Evolutionary conservation across 1,140 invertebrate genomes (phyloP).

Genomic region (Sinonovacula constricta): DNA sequence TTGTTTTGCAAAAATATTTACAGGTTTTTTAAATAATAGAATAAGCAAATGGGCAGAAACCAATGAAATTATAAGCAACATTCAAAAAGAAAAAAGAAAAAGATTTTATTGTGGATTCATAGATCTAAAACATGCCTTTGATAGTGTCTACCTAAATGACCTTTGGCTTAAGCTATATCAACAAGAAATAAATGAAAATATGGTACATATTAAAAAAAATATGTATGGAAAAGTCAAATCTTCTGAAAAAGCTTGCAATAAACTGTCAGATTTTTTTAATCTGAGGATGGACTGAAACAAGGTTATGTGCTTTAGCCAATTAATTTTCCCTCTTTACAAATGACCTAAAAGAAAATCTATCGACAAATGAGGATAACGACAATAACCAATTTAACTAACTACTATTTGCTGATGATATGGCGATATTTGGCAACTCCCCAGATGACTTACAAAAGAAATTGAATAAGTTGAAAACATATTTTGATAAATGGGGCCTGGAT

Average conservation of each 20-base stretch:
- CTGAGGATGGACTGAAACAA: neutral
- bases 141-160: too few species aligned
- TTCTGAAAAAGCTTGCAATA: neutral
- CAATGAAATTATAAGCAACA: too few species aligned
- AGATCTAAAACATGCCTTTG: too few species aligned
- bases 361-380: too few species aligned
- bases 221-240: neutral
- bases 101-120: neutral
- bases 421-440: neutral
- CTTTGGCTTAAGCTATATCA: neutral
- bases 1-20: too few species aligned
- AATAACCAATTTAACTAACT: too few species aligned
- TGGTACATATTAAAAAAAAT: neutral
- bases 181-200: conserved; percentile 1
- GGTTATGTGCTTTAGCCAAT: neutral
- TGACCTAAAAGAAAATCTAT: neutral
- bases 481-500: conserved; percentile 24
- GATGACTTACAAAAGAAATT: conserved; percentile 19
- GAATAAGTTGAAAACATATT: conserved; percentile 11
- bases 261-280: neutral
- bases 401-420: conserved; percentile 35
- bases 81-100: too few species aligned
- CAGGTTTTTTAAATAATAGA: too few species aligned
- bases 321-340: neutral
- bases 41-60: too few species aligned